phyloP scores from a whole-genome alignment of 1,140 invertebrate genomes.

The Cydia amplana region DNA sequence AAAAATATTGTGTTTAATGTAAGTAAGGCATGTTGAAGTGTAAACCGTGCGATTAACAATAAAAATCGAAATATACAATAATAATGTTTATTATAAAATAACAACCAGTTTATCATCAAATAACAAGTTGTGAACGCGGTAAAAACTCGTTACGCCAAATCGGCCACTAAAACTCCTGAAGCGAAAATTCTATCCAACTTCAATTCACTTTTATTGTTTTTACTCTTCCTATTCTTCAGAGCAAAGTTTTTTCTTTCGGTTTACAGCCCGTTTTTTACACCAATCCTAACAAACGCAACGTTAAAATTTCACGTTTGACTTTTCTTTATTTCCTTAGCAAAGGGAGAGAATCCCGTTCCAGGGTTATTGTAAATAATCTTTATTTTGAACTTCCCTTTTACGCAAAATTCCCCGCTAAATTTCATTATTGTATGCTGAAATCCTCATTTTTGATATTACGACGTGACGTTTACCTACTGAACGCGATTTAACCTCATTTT shows the following conservation, averaged over 20 bases:
- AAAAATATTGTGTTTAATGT: too few species aligned
- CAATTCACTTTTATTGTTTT: slow-evolving; percentile 78
- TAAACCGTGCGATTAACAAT: too few species aligned
- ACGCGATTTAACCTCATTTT: slow-evolving; percentile 3
- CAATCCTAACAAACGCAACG: slow-evolving; percentile 56
- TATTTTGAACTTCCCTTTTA: slow-evolving; percentile 52
- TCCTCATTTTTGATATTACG: slow-evolving; percentile 23
- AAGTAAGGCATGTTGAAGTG: too few species aligned
- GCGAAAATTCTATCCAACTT: slow-evolving; percentile 78
- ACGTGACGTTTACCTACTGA: neutral
- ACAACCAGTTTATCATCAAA: too few species aligned
- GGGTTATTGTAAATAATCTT: slow-evolving; percentile 52
- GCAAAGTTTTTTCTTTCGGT: slow-evolving; percentile 53
- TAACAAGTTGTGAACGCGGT: slow-evolving; percentile 74
- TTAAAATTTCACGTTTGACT: slow-evolving; percentile 59
- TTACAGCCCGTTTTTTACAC: slow-evolving; percentile 65
- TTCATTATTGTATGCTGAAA: slow-evolving; percentile 31
- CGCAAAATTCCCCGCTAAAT: slow-evolving; percentile 35
- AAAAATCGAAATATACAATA: too few species aligned
- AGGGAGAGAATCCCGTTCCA: slow-evolving; percentile 47
- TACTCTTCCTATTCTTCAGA: slow-evolving; percentile 62
- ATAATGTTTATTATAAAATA: too few species aligned
- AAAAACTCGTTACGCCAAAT: slow-evolving; percentile 77
- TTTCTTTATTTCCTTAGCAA: slow-evolving; percentile 47
- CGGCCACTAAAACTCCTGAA: slow-evolving; percentile 75